Evolutionary conservation across 2,113 vertebrate genomes (phyloP).

Genomic region (Euleptes europaea): DNA sequence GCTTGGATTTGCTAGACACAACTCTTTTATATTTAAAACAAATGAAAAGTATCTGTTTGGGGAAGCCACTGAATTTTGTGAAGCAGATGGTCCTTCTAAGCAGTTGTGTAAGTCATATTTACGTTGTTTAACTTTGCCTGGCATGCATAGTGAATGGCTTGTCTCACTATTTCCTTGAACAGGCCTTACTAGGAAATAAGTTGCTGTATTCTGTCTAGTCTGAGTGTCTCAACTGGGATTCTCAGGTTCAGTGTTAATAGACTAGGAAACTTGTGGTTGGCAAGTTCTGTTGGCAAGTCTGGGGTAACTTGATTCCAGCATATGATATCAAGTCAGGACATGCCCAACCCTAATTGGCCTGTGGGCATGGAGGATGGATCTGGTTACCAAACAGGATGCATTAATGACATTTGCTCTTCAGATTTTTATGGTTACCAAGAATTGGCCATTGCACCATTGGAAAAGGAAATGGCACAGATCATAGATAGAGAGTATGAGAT

Average conservation of each 20-base stretch:
- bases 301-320: neutral
- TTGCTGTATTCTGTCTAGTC: neutral
- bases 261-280: too few relatives aligned
- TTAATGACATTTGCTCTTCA: neutral
- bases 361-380: neutral
- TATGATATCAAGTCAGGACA: neutral
- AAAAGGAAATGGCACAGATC: too few relatives aligned
- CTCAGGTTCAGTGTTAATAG: neutral
- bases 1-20: neutral
- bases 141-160: neutral
- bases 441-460: too few relatives aligned
- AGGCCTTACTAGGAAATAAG: too few relatives aligned
- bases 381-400: neutral
- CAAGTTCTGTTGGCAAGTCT: neutral
- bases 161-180: neutral
- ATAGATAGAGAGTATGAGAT: too few relatives aligned
- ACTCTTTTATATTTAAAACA: neutral
- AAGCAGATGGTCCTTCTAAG: neutral
- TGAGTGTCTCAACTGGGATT: neutral
- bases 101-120: neutral
- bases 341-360: neutral
- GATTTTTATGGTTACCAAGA: too few relatives aligned
- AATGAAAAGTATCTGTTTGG: neutral
- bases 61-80: neutral
- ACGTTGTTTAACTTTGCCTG: neutral